These are phyloP conservation scores for Grallaria varia DNA, from an alignment of 2,113 vertebrate genomes.

Conservation along the genomic window DNA sequence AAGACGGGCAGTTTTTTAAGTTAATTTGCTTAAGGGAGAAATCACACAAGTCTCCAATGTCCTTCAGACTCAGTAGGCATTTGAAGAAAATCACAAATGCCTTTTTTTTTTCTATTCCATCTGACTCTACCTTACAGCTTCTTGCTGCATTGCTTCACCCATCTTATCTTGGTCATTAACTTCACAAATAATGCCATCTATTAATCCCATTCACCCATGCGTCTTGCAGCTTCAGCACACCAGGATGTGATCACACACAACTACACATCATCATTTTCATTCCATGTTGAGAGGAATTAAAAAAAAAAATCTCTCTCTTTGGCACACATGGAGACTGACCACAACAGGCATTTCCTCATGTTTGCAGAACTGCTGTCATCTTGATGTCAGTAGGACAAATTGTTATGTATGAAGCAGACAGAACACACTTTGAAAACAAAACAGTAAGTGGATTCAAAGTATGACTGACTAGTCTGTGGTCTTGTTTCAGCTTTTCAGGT, in stretches of 20 bases:
- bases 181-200: neutral
- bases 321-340: neutral
- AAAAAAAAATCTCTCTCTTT: neutral
- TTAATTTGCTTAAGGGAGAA: neutral
- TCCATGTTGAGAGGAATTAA: neutral
- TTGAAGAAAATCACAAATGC: neutral
- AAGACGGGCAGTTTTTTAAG: neutral
- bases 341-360: neutral
- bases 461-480: neutral
- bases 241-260: neutral
- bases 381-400: neutral
- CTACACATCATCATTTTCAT: neutral
- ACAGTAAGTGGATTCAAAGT: neutral
- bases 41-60: neutral
- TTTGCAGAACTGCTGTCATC: neutral
- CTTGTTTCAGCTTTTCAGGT: neutral
- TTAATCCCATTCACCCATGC: neutral
- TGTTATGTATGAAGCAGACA: neutral
- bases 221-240: neutral
- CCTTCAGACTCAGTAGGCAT: neutral
- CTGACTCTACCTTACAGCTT: neutral
- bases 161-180: neutral
- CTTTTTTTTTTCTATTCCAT: neutral
- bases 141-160: neutral
- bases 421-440: neutral